These are phyloP conservation scores for Meda fulgida DNA, from an alignment of 2,797 vertebrate genomes.

Conservation along the genomic window DNA sequence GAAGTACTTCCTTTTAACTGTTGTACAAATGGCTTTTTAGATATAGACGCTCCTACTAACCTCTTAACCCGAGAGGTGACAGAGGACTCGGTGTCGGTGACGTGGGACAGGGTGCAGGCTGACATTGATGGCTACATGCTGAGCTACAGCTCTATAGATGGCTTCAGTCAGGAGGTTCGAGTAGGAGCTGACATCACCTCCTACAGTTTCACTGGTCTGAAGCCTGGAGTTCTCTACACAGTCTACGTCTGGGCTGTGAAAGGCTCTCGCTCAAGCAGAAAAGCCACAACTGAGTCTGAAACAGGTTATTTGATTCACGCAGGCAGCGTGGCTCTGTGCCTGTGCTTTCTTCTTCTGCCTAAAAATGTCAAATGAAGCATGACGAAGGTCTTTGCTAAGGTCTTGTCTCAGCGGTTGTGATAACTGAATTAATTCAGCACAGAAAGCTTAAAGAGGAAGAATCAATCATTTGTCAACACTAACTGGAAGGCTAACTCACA, in stretches of 20 bases:
- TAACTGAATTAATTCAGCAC: conserved; percentile 21
- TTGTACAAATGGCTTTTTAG: conserved; percentile 41
- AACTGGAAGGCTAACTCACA: background rate
- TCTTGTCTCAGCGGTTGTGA: conserved; percentile 5
- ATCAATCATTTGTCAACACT: background rate
- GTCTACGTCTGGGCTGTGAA: conserved; percentile 81
- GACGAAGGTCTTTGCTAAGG: conserved; percentile 6
- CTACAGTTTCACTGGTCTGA: conserved; percentile 74
- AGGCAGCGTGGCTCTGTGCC: background rate
- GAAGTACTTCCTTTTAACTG: background rate
- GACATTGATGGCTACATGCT: conserved; percentile 79
- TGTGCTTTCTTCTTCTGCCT: background rate
- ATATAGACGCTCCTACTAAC: too few species aligned
- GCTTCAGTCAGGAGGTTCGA: conserved; percentile 70
- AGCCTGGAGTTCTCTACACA: conserved; percentile 76
- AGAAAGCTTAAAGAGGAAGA: background rate
- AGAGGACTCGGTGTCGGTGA: conserved; percentile 68
- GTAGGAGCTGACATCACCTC: conserved; percentile 72
- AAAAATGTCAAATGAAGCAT: conserved; percentile 24
- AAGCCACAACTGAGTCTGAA: conserved; percentile 70
- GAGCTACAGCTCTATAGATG: conserved; percentile 75
- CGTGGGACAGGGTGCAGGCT: conserved; percentile 78
- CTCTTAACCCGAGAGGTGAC: too few species aligned
- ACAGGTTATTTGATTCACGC: conserved; percentile 76
- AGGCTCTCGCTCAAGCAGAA: conserved; percentile 77